Percentiles rank a stretch among this genome's conserved stretches.
Evolutionary conservation across 2,797 vertebrate genomes (phyloP).

Genomic region (Takifugu ocellatus): DNA sequence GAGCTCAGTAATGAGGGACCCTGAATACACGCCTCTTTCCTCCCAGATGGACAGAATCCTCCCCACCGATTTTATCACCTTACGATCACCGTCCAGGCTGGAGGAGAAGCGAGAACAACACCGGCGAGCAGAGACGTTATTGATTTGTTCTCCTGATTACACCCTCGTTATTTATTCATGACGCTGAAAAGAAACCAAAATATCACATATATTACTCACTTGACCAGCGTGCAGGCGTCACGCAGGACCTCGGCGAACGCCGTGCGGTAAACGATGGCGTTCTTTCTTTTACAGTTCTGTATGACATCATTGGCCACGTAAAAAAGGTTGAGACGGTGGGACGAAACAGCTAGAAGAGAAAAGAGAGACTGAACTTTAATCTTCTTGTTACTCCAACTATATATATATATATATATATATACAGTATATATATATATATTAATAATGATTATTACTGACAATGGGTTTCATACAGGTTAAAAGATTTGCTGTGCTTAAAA

Average conservation of each 20-base stretch:
- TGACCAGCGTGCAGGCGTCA: conserved; percentile 86
- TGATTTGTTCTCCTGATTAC: conserved; percentile 1
- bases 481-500: too few species aligned
- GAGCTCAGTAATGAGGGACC: conserved; percentile 84
- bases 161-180: too few species aligned
- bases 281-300: conserved; percentile 97
- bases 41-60: conserved; percentile 97
- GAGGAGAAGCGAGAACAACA: not conserved
- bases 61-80: conserved; percentile 86
- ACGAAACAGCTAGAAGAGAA: conserved; percentile 76
- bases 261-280: conserved; percentile 90
- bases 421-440: too few species aligned
- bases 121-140: conserved; percentile 11
- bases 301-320: conserved; percentile 97
- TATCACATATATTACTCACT: conserved; percentile 74
- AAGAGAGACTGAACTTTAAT: conserved; percentile 5
- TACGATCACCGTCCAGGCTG: conserved; percentile 80
- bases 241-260: conserved; percentile 91
- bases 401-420: not conserved
- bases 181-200: not conserved
- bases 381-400: too few species aligned
- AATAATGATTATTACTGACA: not conserved
- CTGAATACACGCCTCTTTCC: conserved; percentile 90
- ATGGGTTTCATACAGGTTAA: too few species aligned
- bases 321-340: conserved; percentile 91